phyloP scores from a whole-genome alignment of 2,797 vertebrate genomes.

The Pterois miles region DNA sequence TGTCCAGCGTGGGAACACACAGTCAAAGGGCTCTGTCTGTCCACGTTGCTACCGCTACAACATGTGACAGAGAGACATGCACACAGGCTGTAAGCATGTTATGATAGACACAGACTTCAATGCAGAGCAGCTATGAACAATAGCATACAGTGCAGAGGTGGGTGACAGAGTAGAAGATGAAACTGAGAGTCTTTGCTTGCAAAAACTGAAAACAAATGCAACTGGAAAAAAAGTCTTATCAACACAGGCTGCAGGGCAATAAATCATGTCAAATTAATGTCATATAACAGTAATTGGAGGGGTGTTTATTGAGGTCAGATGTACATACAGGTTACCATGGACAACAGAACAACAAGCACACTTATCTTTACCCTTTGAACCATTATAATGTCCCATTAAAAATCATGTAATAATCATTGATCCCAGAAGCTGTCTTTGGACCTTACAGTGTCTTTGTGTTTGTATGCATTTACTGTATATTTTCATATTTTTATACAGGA shows the following conservation, averaged over 20 bases:
- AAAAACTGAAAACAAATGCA: neutral
- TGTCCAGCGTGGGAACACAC: constrained; percentile 70
- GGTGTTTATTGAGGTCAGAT: neutral
- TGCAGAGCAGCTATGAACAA: neutral
- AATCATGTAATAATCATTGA: neutral
- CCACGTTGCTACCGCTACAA: constrained; percentile 19
- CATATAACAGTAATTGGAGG: neutral
- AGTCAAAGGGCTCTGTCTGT: constrained; percentile 32
- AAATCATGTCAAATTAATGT: neutral
- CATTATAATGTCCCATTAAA: constrained; percentile 2
- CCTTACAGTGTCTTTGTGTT: neutral
- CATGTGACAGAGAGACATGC: constrained; percentile 32
- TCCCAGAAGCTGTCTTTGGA: neutral
- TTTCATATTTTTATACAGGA: constrained; percentile 78
- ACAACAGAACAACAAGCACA: neutral
- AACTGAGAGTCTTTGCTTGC: neutral
- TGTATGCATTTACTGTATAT: neutral
- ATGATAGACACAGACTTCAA: constrained; percentile 24
- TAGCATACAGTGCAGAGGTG: neutral
- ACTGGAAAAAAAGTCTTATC: neutral
- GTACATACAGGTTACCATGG: neutral
- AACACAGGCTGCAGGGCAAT: neutral
- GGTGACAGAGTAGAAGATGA: neutral
- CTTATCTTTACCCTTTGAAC: constrained; percentile 58
- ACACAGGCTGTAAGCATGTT: constrained; percentile 41